phyloP scores from a whole-genome alignment of 2,797 vertebrate genomes.

The Enteromius fasciolatus region DNA sequence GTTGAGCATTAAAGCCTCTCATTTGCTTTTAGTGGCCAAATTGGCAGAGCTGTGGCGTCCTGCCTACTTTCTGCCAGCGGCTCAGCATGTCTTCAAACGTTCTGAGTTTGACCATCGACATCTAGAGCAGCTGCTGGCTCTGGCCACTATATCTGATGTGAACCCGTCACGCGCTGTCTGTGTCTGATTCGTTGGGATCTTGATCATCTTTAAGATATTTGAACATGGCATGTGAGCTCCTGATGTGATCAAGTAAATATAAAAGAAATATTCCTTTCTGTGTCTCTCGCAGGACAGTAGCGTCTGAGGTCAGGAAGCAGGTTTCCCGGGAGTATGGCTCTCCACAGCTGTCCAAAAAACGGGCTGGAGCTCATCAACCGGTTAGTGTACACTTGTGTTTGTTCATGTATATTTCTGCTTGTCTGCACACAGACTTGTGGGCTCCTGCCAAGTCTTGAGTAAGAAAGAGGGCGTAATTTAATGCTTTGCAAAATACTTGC shows the following conservation, averaged over 20 bases:
- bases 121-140: constrained; percentile 65
- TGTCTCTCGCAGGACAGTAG: constrained; percentile 80
- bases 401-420: constrained; percentile 26
- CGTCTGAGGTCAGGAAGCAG: constrained; percentile 91
- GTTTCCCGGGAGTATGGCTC: constrained; percentile 89
- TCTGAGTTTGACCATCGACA: constrained; percentile 46
- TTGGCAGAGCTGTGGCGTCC: constrained; percentile 66
- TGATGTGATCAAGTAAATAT: background rate
- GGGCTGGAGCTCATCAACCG: constrained; percentile 77
- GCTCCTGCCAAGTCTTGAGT: background rate
- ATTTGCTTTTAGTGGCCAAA: constrained; percentile 68
- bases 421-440: background rate
- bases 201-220: background rate
- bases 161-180: background rate
- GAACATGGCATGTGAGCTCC: background rate
- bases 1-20: constrained; percentile 68
- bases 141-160: background rate
- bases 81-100: constrained; percentile 61
- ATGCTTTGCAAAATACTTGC: constrained; percentile 17
- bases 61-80: constrained; percentile 65
- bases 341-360: constrained; percentile 87
- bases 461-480: constrained; percentile 18
- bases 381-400: constrained; percentile 74
- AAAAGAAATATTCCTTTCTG: background rate
- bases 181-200: background rate